Evolutionary conservation across 1,140 invertebrate genomes (phyloP).

Genomic region (Tigriopus japonicus): DNA sequence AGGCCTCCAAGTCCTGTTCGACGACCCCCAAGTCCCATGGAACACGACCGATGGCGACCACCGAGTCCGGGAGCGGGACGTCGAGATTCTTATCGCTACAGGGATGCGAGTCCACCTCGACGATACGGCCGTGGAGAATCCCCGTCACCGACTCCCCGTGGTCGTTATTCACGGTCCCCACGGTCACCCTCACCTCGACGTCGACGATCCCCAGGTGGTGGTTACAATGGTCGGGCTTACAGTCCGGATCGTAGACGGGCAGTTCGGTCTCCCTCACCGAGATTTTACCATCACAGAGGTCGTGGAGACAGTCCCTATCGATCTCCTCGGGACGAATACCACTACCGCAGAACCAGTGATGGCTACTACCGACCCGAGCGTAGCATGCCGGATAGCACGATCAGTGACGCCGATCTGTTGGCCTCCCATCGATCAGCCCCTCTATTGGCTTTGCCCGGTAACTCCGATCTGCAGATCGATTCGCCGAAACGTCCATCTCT

Average conservation of each 20-base stretch:
- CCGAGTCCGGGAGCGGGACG: too few relatives aligned
- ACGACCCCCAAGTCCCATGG: background rate
- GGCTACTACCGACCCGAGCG: background rate
- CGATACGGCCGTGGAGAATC: too few relatives aligned
- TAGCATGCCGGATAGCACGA: conserved; percentile 1
- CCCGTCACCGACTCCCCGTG: background rate
- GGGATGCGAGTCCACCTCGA: too few relatives aligned
- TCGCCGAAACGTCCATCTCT: background rate
- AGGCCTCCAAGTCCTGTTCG: background rate
- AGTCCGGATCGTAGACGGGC: too few relatives aligned
- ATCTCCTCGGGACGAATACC: background rate
- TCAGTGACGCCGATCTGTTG: conserved; percentile 4
- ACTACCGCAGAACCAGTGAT: background rate
- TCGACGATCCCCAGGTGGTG: background rate
- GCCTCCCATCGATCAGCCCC: background rate
- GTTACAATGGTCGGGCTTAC: too few relatives aligned
- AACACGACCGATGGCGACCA: too few relatives aligned
- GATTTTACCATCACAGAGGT: too few relatives aligned
- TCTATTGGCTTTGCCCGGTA: background rate
- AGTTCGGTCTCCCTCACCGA: too few relatives aligned
- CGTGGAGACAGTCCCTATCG: too few relatives aligned
- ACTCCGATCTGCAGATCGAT: background rate
- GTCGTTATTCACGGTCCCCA: background rate
- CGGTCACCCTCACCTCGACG: background rate
- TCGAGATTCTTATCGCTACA: too few relatives aligned